Percentiles rank a stretch among this genome's conserved stretches.
Evolutionary conservation across 2,888 invertebrate species (phyloP).

Genomic region (Tachina fera): DNA sequence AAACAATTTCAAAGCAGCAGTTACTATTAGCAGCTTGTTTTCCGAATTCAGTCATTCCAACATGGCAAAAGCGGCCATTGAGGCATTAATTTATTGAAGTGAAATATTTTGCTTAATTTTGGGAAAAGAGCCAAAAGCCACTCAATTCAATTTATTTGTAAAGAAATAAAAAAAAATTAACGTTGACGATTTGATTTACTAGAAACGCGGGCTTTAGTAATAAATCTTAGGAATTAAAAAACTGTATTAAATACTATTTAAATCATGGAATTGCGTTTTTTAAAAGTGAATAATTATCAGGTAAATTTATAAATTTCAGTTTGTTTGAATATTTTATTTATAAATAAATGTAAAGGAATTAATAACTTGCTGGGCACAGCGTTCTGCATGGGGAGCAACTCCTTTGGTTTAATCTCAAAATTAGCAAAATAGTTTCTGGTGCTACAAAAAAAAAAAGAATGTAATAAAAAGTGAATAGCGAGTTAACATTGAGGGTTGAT

Average conservation of each 20-base stretch:
- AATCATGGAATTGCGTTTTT: background rate
- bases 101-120: constrained; percentile 55
- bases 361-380: too few relatives aligned
- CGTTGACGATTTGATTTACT: background rate
- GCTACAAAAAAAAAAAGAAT: too few relatives aligned
- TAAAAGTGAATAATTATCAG: background rate
- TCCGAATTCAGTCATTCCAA: background rate
- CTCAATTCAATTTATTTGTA: background rate
- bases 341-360: too few relatives aligned
- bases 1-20: constrained; percentile 18
- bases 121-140: background rate
- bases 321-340: background rate
- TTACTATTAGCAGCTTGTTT: background rate
- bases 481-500: too few relatives aligned
- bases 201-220: background rate
- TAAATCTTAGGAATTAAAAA: background rate
- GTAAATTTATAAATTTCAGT: background rate
- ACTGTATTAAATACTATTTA: background rate
- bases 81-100: constrained; percentile 39
- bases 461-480: too few relatives aligned
- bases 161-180: background rate
- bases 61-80: constrained; percentile 10
- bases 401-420: too few relatives aligned
- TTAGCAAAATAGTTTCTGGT: too few relatives aligned
- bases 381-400: too few relatives aligned